Evolutionary conservation across 2,797 vertebrate species (phyloP), one percentile per base, ranked within the genome.

Genomic region (Muscicapa striata): DNA sequence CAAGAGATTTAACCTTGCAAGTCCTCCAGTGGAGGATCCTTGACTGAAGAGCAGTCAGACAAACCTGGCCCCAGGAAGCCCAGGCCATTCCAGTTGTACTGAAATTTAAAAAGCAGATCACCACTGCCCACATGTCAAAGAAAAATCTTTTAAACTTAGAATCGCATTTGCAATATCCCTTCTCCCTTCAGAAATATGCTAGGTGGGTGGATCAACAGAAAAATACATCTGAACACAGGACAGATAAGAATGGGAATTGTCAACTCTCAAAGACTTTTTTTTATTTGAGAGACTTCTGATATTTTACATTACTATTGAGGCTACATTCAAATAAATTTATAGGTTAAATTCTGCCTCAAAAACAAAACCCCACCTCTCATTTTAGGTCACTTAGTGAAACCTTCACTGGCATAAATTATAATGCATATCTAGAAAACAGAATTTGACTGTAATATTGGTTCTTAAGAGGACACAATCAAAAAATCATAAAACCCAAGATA

Each of bases 221-320:
- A 84, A 62, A 20, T 59, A 70, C 20, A 9, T 26, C n/a, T 68
- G 41, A 64, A 70, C 62, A 52, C 32, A 51, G 41, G 34, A 94
- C 68, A 91, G 30, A 84, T 34, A 15, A 79, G 62, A 86, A 69
- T 52, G 15, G 84, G 68, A 84, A 57, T 1, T 86, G 14, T 67
- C 69, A 92, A 27, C 89, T 84, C 73, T 77, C 85, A 75, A 61
- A 73, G 10, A 24, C 2, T 1, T 64, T 45, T 87, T 57, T 87
- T 96, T 89, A 82, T 93, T 96, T 70, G 58, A 91, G 83, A 92
- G 32, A 67, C 57, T 80, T 85, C n/a, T 63, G 51, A 17, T 80
- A 59, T 49, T 89, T 79, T 84, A 76, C 70, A 84, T 83, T 83
- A 40, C 17, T 81, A 22, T 48, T 89, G 69, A 93, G 87, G 73